Evolutionary conservation across 2,888 invertebrate species (phyloP).

Genomic region (Chelonus formosanus): DNA sequence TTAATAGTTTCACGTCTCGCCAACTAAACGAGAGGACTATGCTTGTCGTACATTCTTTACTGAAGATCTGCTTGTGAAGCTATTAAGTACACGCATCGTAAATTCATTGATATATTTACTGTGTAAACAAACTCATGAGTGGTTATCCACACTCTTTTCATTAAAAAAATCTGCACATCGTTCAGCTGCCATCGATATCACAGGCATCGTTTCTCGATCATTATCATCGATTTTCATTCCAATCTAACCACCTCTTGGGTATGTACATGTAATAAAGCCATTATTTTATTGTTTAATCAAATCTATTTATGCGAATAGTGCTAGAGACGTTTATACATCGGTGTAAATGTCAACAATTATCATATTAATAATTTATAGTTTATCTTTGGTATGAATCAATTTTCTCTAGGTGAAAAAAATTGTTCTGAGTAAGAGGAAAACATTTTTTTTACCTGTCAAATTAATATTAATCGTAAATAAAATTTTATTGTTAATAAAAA

Average conservation of each 20-base stretch:
- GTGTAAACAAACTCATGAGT: constrained; percentile 50
- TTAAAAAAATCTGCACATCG: not conserved
- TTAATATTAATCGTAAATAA: no score
- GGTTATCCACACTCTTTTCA: constrained; percentile 6
- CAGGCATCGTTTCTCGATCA: not conserved
- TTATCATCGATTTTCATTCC: not conserved
- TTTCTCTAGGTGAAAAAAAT: no score
- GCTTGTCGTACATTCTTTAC: constrained; percentile 51
- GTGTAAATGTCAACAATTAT: not conserved
- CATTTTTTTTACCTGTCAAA: no score
- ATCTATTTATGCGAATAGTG: not conserved
- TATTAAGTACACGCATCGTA: constrained; percentile 60
- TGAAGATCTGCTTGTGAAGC: constrained; percentile 59
- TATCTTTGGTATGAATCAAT: no score
- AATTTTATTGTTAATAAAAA: no score
- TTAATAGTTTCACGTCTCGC: constrained; percentile 43
- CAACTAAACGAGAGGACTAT: constrained; percentile 34
- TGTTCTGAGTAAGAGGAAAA: no score
- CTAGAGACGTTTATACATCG: not conserved
- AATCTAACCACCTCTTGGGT: not conserved
- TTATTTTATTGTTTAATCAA: constrained; percentile 24
- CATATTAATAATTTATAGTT: not conserved
- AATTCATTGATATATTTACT: constrained; percentile 64
- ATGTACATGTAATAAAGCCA: constrained; percentile 20
- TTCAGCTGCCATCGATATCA: not conserved